These are phyloP conservation scores for Neelides sp. DNA, from an alignment of 1,140 invertebrate species.

Conservation along the genomic window DNA sequence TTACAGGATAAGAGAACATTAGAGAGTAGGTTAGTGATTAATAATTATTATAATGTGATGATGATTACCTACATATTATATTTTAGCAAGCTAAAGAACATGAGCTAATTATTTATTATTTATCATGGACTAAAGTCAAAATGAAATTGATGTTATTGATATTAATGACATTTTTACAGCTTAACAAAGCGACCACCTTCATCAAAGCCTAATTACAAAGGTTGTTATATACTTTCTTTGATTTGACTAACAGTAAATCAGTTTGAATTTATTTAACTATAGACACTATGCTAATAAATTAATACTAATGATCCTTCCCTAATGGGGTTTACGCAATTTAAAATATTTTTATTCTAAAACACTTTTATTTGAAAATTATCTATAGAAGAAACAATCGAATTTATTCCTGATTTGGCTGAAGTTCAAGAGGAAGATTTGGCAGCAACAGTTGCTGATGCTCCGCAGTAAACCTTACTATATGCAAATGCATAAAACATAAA, in stretches of 20 bases:
- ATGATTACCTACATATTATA: neutral
- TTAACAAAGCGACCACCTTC: neutral
- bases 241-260: neutral
- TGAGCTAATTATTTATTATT: neutral
- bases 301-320: neutral
- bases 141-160: neutral
- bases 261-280: neutral
- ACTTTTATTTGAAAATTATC: too few relatives aligned
- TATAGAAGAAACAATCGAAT: conserved; percentile 20
- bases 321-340: neutral
- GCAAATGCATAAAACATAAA: neutral
- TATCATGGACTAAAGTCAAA: neutral
- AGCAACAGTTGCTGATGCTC: conserved; percentile 23
- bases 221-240: neutral
- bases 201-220: neutral
- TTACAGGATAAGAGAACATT: neutral
- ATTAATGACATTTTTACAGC: neutral
- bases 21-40: neutral
- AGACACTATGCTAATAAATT: neutral
- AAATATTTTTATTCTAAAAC: too few relatives aligned
- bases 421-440: conserved; percentile 26
- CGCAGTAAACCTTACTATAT: conserved; percentile 13
- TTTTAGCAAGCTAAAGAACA: neutral
- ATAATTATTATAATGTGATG: neutral
- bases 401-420: conserved; percentile 28